Evolutionary conservation across 2,888 invertebrate genomes (phyloP), one percentile per base, ranked within the genome.

Genomic region (Lasioglossum malachurum): DNA sequence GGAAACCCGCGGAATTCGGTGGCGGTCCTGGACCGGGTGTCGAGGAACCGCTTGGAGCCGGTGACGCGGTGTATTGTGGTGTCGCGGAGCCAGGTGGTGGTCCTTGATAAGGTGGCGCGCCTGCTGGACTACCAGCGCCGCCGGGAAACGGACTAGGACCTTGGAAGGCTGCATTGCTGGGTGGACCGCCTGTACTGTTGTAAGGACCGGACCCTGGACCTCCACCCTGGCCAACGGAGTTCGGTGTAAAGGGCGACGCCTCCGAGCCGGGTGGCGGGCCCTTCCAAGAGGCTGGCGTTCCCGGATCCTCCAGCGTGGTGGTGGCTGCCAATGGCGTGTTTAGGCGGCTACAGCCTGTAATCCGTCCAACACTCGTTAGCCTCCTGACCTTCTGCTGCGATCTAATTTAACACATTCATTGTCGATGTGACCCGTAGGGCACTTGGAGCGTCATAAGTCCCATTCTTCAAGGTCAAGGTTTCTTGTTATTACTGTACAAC

Each of bases 11-110:
- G 19, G 96, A 95, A 92, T 96, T 96, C 23, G 97, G 97, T 69
- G 96, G 96, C 78, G 97, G 96, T 79, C 96, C 96, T 38, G 97
- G 98, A 86, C 98, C 98, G 14, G 98, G 98, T 67, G 98, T 98
- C 91, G 98, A 98, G 76, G 97, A 97, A 93, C 97, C 98, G 93
- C 97, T 98, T 91, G 98, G 98, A 93, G 97, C 98, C 93, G 98
- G 98, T 89, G 98, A 98, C 93, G 98, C 98, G 93, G 98, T 98
- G 95, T 98, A 98, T 96, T 97, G 98, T 93, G 97, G 98, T 94
- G 96, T 98, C 95, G 96, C 98, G 94, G 97, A 98, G 94, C 96
- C 98, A 93, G 96, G 97, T 94, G 96, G 98, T 94, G 96, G 96
- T 91, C 97, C 97, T 95, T 97, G 96, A 96, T 97, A 96, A 95